These are phyloP conservation scores for Subacronicta megacephala DNA, from an alignment of 2,888 invertebrate genomes.

Conservation along the genomic window DNA sequence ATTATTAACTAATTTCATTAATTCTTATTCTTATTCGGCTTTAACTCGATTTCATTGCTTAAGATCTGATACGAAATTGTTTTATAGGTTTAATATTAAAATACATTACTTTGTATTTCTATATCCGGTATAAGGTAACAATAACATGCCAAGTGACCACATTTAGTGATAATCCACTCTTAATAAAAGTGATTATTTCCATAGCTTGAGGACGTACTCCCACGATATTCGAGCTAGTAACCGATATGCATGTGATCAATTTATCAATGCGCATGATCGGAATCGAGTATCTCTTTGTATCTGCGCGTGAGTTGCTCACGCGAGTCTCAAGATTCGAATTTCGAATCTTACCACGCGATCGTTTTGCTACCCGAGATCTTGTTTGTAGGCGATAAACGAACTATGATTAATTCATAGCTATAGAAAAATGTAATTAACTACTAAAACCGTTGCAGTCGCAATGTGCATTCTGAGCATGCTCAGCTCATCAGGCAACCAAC, in stretches of 20 bases:
- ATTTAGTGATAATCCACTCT: constrained; percentile 24
- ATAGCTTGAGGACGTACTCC: constrained; percentile 63
- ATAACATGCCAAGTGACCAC: constrained; percentile 3
- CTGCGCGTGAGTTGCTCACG: constrained; percentile 67
- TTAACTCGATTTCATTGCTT: no score
- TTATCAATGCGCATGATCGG: constrained; percentile 84
- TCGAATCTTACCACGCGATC: constrained; percentile 74
- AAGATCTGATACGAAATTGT: no score
- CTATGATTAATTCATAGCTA: constrained; percentile 72
- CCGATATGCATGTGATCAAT: constrained; percentile 80
- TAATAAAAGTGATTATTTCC: constrained; percentile 43
- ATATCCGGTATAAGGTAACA: constrained; percentile 10
- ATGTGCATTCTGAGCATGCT: constrained; percentile 9
- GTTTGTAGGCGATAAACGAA: constrained; percentile 65
- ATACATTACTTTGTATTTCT: background rate
- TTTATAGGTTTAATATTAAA: no score
- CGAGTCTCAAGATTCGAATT: constrained; percentile 66
- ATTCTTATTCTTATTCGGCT: no score
- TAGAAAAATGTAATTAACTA: constrained; percentile 44
- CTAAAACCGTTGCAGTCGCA: constrained; percentile 17
- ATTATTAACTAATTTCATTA: no score
- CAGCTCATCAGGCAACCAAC: background rate
- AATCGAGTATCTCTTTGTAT: constrained; percentile 79
- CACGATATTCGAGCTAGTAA: constrained; percentile 77
- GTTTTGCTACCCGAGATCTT: constrained; percentile 66